A percentile compares a stretch with the other conserved stretches of the same genome.
phyloP scores from a whole-genome alignment of 2,113 vertebrate genomes.

The human (Homo sapiens) region GRCh38 chr18:51135501-51136000 shows the following conservation, averaged over 20 bases:
- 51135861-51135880: not conserved
- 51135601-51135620: not conserved
- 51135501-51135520: not conserved
- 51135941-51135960: not conserved
- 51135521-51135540: not conserved
- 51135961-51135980: not conserved
- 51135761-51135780: not conserved
- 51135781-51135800: not conserved
- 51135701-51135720: not conserved
- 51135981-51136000: no score
- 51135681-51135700: not conserved
- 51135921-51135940: not conserved
- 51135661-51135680: not conserved
- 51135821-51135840: not conserved
- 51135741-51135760: not conserved
- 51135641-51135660: not conserved
- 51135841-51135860: not conserved
- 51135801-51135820: not conserved
- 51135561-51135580: not conserved
- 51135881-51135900: not conserved
- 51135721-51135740: not conserved
- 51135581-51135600: not conserved
- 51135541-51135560: not conserved
- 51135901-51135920: not conserved
- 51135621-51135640: not conserved